phyloP scores from a whole-genome alignment of 2,888 invertebrate species.

The Drosophila limbata region DNA sequence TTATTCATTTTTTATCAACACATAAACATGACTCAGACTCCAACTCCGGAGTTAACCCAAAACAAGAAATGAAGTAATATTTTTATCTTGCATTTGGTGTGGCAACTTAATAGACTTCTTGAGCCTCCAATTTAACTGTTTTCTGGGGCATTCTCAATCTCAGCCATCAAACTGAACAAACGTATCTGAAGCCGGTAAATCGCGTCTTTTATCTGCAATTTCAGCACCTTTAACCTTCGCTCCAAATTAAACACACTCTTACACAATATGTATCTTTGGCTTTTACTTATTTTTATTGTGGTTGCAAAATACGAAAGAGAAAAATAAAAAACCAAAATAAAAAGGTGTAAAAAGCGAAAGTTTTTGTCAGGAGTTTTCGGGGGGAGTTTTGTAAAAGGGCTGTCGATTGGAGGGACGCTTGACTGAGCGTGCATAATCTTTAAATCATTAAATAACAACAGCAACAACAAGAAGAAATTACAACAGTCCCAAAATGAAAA shows the following conservation, averaged over 20 bases:
- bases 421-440: conserved; percentile 76
- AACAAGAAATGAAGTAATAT: neutral
- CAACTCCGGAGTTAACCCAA: neutral
- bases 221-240: conserved; percentile 69
- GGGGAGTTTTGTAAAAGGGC: conserved; percentile 52
- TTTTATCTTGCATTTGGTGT: neutral
- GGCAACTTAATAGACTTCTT: conserved; percentile 7
- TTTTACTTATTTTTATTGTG: conserved; percentile 28
- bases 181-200: conserved; percentile 41
- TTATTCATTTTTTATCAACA: neutral
- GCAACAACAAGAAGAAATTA: conserved; percentile 48
- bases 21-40: neutral
- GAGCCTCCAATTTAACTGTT: conserved; percentile 2
- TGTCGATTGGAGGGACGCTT: conserved; percentile 33
- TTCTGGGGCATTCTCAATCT: conserved; percentile 3
- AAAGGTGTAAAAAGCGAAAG: conserved; percentile 80
- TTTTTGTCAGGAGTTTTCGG: conserved; percentile 56
- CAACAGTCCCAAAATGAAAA: conserved; percentile 56
- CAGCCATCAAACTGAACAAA: neutral
- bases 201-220: conserved; percentile 66
- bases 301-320: conserved; percentile 13
- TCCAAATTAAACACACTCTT: conserved; percentile 73
- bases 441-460: conserved; percentile 78
- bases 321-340: conserved; percentile 3
- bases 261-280: conserved; percentile 55